phyloP scores from a whole-genome alignment of 2,113 vertebrate genomes.

The Protobothrops mucrosquamatus region DNA sequence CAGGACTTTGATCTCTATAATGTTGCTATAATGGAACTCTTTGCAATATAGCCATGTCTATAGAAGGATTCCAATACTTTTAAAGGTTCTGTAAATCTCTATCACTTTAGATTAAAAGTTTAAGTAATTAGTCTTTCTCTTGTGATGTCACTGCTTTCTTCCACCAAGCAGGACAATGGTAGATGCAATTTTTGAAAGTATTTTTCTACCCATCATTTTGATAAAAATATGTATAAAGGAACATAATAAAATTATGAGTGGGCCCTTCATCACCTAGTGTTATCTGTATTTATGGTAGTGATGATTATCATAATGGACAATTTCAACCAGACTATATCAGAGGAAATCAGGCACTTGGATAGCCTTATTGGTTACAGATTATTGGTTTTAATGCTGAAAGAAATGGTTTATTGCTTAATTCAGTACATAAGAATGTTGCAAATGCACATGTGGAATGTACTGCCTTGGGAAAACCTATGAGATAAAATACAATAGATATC shows the following conservation, averaged over 20 bases:
- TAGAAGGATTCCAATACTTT: neutral
- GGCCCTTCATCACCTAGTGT: neutral
- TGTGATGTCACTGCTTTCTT: neutral
- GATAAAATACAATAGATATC: neutral
- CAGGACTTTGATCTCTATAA: neutral
- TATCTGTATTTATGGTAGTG: neutral
- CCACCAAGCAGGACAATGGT: neutral
- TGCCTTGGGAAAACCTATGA: neutral
- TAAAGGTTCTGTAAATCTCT: neutral
- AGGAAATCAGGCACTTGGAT: neutral
- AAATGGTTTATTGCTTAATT: neutral
- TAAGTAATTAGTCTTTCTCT: neutral
- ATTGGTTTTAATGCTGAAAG: neutral
- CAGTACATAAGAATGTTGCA: neutral
- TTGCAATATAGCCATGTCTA: neutral
- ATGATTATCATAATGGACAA: neutral
- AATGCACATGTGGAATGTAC: neutral
- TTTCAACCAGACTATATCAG: neutral
- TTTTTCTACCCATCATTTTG: neutral
- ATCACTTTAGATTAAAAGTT: neutral
- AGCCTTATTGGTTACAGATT: neutral
- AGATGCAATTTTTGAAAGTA: neutral
- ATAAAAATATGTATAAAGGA: neutral
- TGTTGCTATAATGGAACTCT: neutral
- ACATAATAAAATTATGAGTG: neutral